Base-by-base conservation (phyloP, 2,797 vertebrate genomes). In the Malurus splendens region DNA sequence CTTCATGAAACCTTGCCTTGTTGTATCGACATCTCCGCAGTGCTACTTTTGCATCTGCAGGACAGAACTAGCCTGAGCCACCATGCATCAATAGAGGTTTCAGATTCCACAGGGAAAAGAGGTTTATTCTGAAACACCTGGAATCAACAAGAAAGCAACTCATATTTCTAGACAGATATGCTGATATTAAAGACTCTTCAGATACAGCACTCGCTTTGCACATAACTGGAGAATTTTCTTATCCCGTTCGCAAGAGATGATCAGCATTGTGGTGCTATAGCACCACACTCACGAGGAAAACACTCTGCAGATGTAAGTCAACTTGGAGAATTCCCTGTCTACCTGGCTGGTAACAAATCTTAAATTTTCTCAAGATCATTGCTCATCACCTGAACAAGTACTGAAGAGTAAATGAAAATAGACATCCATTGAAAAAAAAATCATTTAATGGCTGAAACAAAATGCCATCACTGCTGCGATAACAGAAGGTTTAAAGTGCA, bases 401-500 rank as follows among this genome's bases (percentile, higher is more conserved):
- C 64, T 88, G 89, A 88, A 95, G 67, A 95, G 80, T 92, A 96
- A 96, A 97, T 92, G 89, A 97, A 97, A 96, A 95, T 90, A 95
- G 94, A 82, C 70, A 93, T 93, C 57, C 67, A 86, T 56, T 56
- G 90, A 75, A 84, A 85, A 95, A 89, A 91, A 87, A 90, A 94
- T 94, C 54, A 91, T 94, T 94, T 96, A 96, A 95, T 96, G 75
- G 77, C 83, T 90, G 68, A 96, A 97, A 91, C 88, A 96, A 96
- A 97, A 96, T 82, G 80, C 91, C 90, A 96, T 93, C 94, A 94
- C 71, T 94, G 85, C 77, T 88, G 87, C 90, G 95, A 96, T 97
- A 95, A 96, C 96, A 97, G 96, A 97, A 97, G 96, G 94, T 97
- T 96, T 97, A 97, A 98, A 98, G 97, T 96, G 92, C 85, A 93